phyloP scores from a whole-genome alignment of 2,113 vertebrate species.

The Nibea coibor region DNA sequence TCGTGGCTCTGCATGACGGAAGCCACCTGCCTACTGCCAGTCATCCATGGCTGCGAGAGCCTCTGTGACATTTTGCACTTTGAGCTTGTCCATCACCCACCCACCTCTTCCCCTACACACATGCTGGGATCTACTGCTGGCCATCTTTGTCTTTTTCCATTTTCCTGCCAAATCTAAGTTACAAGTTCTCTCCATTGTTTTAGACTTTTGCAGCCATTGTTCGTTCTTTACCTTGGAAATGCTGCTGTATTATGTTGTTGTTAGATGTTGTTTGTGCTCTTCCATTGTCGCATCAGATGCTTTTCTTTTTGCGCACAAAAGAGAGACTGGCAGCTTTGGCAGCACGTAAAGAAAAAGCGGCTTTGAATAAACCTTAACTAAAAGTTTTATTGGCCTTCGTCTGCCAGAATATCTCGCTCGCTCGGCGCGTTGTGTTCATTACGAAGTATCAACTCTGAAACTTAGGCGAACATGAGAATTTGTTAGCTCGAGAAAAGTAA shows the following conservation, averaged over 20 bases:
- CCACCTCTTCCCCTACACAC: constrained; percentile 45
- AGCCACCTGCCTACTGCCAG: constrained; percentile 72
- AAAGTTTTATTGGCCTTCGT: constrained; percentile 23
- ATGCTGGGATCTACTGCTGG: constrained; percentile 36
- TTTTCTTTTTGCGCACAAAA: constrained; percentile 1
- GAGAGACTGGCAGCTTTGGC: background rate
- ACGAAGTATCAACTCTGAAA: constrained; percentile 2
- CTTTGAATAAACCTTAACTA: constrained; percentile 17
- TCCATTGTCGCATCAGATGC: background rate
- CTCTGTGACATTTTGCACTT: constrained; percentile 65
- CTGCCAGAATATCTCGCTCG: background rate
- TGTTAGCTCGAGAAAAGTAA: constrained; percentile 9
- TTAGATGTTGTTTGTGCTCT: background rate
- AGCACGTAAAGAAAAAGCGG: background rate
- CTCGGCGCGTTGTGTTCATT: background rate
- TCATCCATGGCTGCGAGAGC: constrained; percentile 56
- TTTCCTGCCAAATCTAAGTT: background rate
- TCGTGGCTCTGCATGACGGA: constrained; percentile 51
- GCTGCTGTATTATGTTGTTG: background rate
- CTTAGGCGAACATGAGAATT: background rate
- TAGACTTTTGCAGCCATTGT: background rate
- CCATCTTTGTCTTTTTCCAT: constrained; percentile 15
- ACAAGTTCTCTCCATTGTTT: background rate
- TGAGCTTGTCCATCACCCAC: constrained; percentile 54
- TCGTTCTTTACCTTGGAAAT: background rate